Evolutionary conservation across 1,140 invertebrate genomes (phyloP), one percentile per base, ranked within the genome.

Genomic region (Linepithema humile): DNA sequence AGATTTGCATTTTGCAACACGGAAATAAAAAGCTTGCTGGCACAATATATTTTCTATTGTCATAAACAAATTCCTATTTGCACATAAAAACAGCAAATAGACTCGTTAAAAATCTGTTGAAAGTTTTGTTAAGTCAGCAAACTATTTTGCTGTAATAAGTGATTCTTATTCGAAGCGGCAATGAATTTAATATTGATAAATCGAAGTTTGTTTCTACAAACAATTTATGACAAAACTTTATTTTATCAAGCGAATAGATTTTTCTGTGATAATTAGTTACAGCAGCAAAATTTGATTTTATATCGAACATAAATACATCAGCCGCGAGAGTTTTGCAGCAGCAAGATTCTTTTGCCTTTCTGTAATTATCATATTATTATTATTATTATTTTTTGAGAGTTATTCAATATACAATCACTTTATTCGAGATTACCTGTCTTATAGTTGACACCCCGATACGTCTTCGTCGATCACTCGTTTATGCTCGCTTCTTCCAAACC

Each of bases 381-480:
- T 67, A 67, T 67, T 43, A 48, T 48, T 7, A 45, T 3, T 0
- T 45, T 48, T 45, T 17, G 17, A 2, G 20, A 40, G 15, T 64
- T 15, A 48, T 67, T 6, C 20, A n/a, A 9, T 15, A 26, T 26
- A 15, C 32, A 32, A 32, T 9, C 4, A 23, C 5, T 70, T 53
- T 32, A 35, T 17, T 62, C 17, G 17, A 32, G 38, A 38, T 70
- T 70, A 70, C 65, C 65, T 69, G 17, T 48, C n/a, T n/a, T 50
- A 9, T 45, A 70, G 29, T 50, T 15, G 17, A 53, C 67, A 20
- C 7, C 10, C 17, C 26, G 29, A 53, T 70, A 69, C 32, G 32
- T 53, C 48, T 50, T 35, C 17, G 5, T 2, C 29, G 17, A 35
- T n/a, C 32, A 15, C 32, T 72, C 23, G 29, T 35, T n/a, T n/a